These are phyloP conservation scores for Echeneis naucrates DNA, from an alignment of 2,797 vertebrate species.

Conservation along the genomic window DNA sequence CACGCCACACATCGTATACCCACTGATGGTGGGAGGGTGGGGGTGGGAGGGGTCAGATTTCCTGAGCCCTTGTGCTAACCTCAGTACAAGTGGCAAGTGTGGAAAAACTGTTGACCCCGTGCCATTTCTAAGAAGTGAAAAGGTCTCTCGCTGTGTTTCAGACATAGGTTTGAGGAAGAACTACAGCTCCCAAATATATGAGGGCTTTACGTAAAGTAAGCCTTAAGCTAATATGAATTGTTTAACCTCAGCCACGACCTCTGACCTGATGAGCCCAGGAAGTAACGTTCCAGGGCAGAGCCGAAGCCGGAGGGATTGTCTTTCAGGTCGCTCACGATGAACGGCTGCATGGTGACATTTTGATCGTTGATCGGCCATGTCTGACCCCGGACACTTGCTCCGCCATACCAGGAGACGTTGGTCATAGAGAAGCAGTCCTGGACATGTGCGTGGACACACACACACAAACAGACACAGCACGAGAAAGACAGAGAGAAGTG, in stretches of 20 bases:
- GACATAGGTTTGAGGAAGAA: background rate
- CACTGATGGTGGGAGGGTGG: no score
- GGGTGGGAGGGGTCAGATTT: slow-evolving; percentile 63
- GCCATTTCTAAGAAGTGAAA: slow-evolving; percentile 33
- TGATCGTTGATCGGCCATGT: slow-evolving; percentile 90
- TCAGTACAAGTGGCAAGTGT: slow-evolving; percentile 24
- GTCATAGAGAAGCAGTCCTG: slow-evolving; percentile 93
- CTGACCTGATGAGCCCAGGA: slow-evolving; percentile 92
- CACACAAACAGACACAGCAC: slow-evolving; percentile 1
- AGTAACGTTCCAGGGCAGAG: slow-evolving; percentile 90
- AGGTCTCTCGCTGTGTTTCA: slow-evolving; percentile 7
- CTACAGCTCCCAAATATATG: background rate
- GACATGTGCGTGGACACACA: background rate
- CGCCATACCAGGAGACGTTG: slow-evolving; percentile 94
- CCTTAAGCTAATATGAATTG: background rate
- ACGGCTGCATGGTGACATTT: slow-evolving; percentile 86
- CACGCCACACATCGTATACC: slow-evolving; percentile 49
- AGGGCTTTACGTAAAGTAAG: background rate
- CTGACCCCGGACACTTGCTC: slow-evolving; percentile 84
- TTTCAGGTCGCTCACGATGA: slow-evolving; percentile 84
- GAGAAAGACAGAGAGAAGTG: background rate
- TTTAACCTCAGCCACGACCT: background rate
- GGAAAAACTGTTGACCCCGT: slow-evolving; percentile 50
- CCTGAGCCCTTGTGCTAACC: slow-evolving; percentile 47
- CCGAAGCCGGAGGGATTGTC: slow-evolving; percentile 86